Percentiles rank a stretch among this genome's conserved stretches.
Conservation (phyloP, 2,888 invertebrate genomes). For the Plagiodera versicolora region DNA sequence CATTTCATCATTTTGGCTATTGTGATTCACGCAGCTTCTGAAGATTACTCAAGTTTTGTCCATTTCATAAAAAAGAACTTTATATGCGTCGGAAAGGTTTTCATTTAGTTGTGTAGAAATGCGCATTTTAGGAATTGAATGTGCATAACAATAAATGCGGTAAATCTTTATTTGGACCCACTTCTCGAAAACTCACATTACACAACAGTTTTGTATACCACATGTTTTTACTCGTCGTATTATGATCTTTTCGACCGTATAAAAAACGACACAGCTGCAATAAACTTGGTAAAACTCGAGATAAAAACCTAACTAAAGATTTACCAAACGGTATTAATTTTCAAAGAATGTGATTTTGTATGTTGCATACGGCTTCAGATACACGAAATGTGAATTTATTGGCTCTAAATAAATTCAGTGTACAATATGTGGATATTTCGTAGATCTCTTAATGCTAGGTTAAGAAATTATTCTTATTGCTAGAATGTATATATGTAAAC, state of each 20-base stretch:
- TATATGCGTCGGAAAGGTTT: neutral
- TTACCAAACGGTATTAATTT: constrained; percentile 26
- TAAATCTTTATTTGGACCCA: neutral
- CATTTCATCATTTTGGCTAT: constrained; percentile 17
- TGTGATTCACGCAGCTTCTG: neutral
- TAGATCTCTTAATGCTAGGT: constrained; percentile 48
- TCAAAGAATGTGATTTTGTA: constrained; percentile 31
- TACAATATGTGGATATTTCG: constrained; percentile 56
- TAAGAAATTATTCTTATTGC: constrained; percentile 40
- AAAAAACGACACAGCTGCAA: no score
- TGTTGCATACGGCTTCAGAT: constrained; percentile 36
- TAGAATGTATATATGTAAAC: constrained; percentile 45
- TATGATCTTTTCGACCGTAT: no score
- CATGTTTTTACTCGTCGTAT: no score
- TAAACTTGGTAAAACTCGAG: neutral
- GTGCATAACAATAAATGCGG: constrained; percentile 31
- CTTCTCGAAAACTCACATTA: neutral
- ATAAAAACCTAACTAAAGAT: neutral
- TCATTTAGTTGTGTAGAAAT: neutral
- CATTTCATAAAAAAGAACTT: neutral
- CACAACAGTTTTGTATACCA: no score
- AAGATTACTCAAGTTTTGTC: constrained; percentile 4
- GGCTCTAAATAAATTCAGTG: constrained; percentile 53
- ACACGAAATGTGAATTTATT: constrained; percentile 36
- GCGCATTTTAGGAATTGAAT: constrained; percentile 21